Evolutionary conservation across 2,888 invertebrate species (phyloP), one percentile per base, ranked within the genome.

Genomic region (Amblyjoppa fuscipennis): DNA sequence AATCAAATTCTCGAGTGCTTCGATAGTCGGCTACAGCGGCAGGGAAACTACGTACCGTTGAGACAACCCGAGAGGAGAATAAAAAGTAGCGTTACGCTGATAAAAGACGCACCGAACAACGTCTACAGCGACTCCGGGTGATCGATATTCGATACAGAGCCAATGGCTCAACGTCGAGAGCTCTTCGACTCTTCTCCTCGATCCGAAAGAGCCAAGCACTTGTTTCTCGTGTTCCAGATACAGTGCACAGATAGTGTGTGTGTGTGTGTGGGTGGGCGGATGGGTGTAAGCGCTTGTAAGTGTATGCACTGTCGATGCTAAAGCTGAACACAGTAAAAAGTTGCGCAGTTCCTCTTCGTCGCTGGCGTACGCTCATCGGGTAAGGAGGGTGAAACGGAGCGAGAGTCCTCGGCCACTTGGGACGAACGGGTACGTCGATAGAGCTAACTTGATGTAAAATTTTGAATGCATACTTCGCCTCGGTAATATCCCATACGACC

Each of bases 401-500:
- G 56, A 61, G 69, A 76, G 85, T 31, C 49, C 34, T 68, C 49
- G 80, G 76, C 76, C 85, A 81, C 85, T 83, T 78, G 85, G 83
- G 85, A 81, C 61, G 64, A 45, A 69, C 77, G 45, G 74, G 64
- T 51, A 80, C 77, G 80, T 83, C 77, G 81, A 86, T 83, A 80
- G 74, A 64, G 70, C 61, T 83, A 83, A 83, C 69, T 74, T 71
- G 78, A 74, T 85, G 83, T 82, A 83, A 88, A 86, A 86, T 87
- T 87, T 87, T 84, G 77, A 86, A 88, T 87, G 84, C 81, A 87
- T 85, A 86, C 85, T 83, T 76, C 78, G 28, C 75, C 71, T 7
- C 64, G 71, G 68, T 86, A 81, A 87, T 87, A 84, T 61, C 51
- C 51, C 71, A 51, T 68, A 64, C 66, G 59, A 75, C 70, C 75